Conservation (phyloP, 2,888 invertebrate species). For the Microplitis manilae region DNA sequence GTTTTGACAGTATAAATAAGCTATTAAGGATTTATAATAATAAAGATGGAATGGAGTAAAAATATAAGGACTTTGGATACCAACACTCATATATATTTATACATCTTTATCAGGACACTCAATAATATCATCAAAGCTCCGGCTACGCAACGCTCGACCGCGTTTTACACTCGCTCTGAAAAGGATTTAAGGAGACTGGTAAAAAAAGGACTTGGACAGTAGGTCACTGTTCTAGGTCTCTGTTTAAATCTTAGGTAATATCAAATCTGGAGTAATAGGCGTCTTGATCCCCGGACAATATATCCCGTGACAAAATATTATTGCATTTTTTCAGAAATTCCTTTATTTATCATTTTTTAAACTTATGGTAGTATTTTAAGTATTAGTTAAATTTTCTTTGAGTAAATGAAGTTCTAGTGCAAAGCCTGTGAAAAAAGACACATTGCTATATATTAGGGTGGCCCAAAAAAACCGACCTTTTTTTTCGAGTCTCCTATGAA, state of each 20-base stretch:
- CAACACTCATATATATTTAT: constrained; percentile 51
- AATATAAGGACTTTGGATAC: constrained; percentile 39
- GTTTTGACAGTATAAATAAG: constrained; percentile 32
- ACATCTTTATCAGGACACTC: constrained; percentile 54
- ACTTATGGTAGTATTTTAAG: no score
- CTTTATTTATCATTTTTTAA: no score
- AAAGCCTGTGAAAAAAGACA: no score
- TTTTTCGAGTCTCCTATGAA: no score
- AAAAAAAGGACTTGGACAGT: constrained; percentile 12
- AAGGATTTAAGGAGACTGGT: constrained; percentile 49
- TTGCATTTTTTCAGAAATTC: no score
- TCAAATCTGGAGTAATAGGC: not conserved
- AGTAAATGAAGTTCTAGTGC: no score
- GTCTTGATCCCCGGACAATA: no score
- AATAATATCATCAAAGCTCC: constrained; percentile 56
- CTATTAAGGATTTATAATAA: constrained; percentile 12
- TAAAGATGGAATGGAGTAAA: constrained; percentile 32
- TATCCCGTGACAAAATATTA: no score
- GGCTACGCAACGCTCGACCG: constrained; percentile 66
- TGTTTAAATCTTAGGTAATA: not conserved
- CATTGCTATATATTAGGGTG: no score
- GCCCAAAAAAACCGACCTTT: no score
- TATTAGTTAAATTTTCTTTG: no score
- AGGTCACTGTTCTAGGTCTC: not conserved
- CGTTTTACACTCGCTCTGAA: constrained; percentile 59